Conservation (phyloP, 2,888 invertebrate species). For the Synanthedon formicaeformis region DNA sequence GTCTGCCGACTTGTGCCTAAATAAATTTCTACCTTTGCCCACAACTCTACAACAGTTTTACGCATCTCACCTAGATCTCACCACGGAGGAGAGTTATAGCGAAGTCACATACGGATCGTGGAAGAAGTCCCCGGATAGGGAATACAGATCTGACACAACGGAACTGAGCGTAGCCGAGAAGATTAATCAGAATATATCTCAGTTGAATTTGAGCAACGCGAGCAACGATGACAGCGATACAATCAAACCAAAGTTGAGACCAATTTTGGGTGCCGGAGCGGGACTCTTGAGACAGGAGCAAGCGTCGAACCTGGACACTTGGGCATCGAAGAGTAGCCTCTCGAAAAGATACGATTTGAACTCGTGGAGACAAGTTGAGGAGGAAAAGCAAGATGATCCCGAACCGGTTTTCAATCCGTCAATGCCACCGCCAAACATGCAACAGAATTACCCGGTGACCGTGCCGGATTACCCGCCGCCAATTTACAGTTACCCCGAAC, state of each 20-base stretch:
- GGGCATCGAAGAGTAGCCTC: conserved; percentile 35
- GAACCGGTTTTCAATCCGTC: conserved; percentile 43
- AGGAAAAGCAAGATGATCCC: conserved; percentile 22
- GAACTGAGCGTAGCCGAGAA: conserved; percentile 26
- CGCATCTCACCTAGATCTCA: conserved; percentile 49
- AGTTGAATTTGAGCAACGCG: conserved; percentile 33
- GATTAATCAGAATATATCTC: conserved; percentile 39
- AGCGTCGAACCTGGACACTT: conserved; percentile 43
- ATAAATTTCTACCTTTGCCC: conserved; percentile 57
- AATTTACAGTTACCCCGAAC: background rate
- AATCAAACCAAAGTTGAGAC: conserved; percentile 49
- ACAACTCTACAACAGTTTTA: conserved; percentile 60
- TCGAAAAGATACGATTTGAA: conserved; percentile 54
- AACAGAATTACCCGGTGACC: background rate
- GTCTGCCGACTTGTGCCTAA: conserved; percentile 52
- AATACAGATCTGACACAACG: conserved; percentile 19
- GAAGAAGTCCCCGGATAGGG: conserved; percentile 49
- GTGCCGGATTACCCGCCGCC: background rate
- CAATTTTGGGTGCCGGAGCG: conserved; percentile 56
- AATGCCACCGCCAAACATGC: conserved; percentile 29
- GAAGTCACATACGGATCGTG: conserved; percentile 60
- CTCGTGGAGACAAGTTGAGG: conserved; percentile 51
- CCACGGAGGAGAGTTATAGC: conserved; percentile 44
- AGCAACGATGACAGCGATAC: conserved; percentile 45
- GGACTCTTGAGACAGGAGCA: conserved; percentile 44